A percentile compares a stretch with the other conserved stretches of the same genome.
These are phyloP conservation scores for Petrocephalus schoutedeni DNA, from an alignment of 2,797 vertebrate genomes.

Conservation along the genomic window DNA sequence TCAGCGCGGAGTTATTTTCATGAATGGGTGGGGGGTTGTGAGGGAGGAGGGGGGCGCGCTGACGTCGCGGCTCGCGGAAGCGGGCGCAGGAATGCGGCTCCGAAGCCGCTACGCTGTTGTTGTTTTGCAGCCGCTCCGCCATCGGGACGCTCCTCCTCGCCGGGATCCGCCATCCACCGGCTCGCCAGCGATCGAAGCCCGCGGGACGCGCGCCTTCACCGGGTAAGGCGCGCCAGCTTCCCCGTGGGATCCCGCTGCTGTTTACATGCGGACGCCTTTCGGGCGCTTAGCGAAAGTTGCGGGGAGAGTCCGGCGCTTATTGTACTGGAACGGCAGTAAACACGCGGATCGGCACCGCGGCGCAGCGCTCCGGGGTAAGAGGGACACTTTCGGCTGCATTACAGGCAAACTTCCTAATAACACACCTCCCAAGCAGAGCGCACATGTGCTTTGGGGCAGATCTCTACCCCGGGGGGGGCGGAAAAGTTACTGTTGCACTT, in stretches of 20 bases:
- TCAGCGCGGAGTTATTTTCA: slow-evolving; percentile 80
- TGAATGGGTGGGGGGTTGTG: slow-evolving; percentile 73
- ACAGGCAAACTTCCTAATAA: neutral
- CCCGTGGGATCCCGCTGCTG: slow-evolving; percentile 47
- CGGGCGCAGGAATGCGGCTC: slow-evolving; percentile 73
- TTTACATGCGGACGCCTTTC: slow-evolving; percentile 46
- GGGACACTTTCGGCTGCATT: neutral
- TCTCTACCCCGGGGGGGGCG: neutral
- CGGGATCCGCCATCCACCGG: slow-evolving; percentile 39
- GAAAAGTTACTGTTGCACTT: neutral
- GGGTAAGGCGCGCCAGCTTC: slow-evolving; percentile 54
- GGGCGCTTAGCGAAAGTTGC: slow-evolving; percentile 8
- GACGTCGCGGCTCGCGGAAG: slow-evolving; percentile 77
- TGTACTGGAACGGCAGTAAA: neutral
- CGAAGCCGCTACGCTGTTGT: slow-evolving; percentile 67
- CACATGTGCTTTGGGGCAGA: neutral
- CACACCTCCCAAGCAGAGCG: neutral
- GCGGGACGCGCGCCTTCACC: slow-evolving; percentile 49
- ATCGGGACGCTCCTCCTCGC: slow-evolving; percentile 48
- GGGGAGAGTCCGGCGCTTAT: neutral
- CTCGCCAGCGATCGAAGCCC: slow-evolving; percentile 32
- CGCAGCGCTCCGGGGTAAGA: neutral
- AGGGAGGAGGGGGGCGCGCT: slow-evolving; percentile 70
- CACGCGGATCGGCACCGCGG: neutral
- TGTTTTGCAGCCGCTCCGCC: slow-evolving; percentile 71